These are phyloP conservation scores for Staurois parvus DNA, from an alignment of 2,797 vertebrate species.

Conservation along the genomic window DNA sequence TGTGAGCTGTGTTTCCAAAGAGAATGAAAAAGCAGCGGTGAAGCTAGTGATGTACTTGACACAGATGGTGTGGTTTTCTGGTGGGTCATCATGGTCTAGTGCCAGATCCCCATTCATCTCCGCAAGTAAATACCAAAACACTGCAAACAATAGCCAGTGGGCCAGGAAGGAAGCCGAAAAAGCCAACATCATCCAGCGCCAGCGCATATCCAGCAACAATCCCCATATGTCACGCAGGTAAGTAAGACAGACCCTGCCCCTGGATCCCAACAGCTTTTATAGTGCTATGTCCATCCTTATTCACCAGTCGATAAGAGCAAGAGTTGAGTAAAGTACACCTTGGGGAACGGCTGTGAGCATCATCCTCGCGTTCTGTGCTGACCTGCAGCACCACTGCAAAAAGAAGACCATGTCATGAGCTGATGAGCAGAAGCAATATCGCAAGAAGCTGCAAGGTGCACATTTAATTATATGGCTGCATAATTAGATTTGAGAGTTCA, in stretches of 20 bases:
- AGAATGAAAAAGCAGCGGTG: slow-evolving; percentile 96
- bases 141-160: slow-evolving; percentile 96
- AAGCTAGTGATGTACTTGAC: slow-evolving; percentile 96
- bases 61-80: slow-evolving; percentile 92
- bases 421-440: background rate
- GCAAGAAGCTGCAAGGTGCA: too few relatives aligned
- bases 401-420: slow-evolving; percentile 11
- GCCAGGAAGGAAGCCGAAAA: slow-evolving; percentile 91
- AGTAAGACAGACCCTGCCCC: slow-evolving; percentile 79
- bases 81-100: slow-evolving; percentile 87
- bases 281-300: slow-evolving; percentile 91
- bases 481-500: background rate
- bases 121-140: slow-evolving; percentile 95
- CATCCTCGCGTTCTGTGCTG: slow-evolving; percentile 70
- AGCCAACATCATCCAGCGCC: slow-evolving; percentile 95
- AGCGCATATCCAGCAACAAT: slow-evolving; percentile 90
- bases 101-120: slow-evolving; percentile 93
- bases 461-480: background rate
- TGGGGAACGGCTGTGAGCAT: slow-evolving; percentile 79
- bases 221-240: slow-evolving; percentile 93
- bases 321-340: slow-evolving; percentile 81
- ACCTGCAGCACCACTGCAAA: slow-evolving; percentile 69
- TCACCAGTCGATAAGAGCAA: slow-evolving; percentile 84
- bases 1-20: slow-evolving; percentile 97
- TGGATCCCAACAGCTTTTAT: slow-evolving; percentile 75